Evolutionary conservation across 1,140 invertebrate genomes (phyloP).

Genomic region (Araneus ventricosus): DNA sequence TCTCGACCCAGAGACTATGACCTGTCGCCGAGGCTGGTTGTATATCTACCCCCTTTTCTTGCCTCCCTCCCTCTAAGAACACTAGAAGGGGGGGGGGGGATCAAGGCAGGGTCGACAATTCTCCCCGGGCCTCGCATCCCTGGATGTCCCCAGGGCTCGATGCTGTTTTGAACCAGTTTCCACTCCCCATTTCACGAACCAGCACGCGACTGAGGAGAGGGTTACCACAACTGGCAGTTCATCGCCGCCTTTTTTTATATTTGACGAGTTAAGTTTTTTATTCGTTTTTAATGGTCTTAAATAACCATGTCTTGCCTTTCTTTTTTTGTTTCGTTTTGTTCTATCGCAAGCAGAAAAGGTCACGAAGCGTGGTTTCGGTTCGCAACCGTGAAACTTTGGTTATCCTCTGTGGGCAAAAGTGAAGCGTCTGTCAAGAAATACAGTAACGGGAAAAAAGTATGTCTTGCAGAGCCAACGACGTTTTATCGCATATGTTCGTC

Average conservation of each 20-base stretch:
- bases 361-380: slow-evolving; percentile 11
- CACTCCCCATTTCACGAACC: background rate
- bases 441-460: no score
- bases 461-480: no score
- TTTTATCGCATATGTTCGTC: no score
- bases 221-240: slow-evolving; percentile 18
- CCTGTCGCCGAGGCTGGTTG: slow-evolving; percentile 41
- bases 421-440: no score
- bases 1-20: slow-evolving; percentile 51
- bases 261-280: background rate
- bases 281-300: slow-evolving; percentile 27
- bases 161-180: slow-evolving; percentile 64
- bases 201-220: slow-evolving; percentile 36
- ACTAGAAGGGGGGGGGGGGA: background rate
- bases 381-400: background rate
- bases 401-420: no score
- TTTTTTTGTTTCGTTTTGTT: background rate
- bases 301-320: background rate
- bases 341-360: background rate
- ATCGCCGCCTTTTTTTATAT: background rate
- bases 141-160: slow-evolving; percentile 37
- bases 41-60: background rate
- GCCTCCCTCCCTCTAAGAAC: background rate
- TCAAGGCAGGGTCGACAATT: slow-evolving; percentile 29
- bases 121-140: slow-evolving; percentile 12